These are phyloP conservation scores for Psittacula echo DNA, from an alignment of 2,797 vertebrate species.

Conservation along the genomic window DNA sequence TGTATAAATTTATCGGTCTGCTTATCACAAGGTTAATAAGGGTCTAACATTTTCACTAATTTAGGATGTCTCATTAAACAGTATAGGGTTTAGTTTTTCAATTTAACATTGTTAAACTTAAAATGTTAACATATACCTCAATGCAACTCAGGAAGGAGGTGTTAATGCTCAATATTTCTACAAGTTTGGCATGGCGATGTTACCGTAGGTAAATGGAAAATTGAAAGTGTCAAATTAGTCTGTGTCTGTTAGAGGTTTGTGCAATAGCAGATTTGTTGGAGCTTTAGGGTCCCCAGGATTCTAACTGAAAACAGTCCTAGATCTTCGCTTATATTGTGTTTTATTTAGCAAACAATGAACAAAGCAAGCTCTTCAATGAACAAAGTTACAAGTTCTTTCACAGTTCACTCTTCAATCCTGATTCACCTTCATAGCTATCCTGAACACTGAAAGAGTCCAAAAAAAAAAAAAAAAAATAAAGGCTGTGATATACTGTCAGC, in stretches of 20 bases:
- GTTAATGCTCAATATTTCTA: neutral
- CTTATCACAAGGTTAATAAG: neutral
- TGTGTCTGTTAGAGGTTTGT: neutral
- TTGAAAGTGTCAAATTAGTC: neutral
- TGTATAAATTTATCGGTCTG: neutral
- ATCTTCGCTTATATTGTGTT: neutral
- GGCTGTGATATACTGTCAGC: neutral
- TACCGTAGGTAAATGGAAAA: neutral
- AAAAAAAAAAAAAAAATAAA: neutral
- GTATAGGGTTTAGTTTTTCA: neutral
- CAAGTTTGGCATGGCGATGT: neutral
- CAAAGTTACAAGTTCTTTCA: neutral
- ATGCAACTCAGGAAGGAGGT: neutral
- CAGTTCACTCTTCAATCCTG: neutral
- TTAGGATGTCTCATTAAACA: neutral
- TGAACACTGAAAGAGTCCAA: neutral
- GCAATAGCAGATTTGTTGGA: neutral
- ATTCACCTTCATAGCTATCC: neutral
- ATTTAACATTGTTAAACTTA: neutral
- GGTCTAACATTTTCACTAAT: neutral
- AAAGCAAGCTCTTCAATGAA: neutral
- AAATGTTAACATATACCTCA: neutral
- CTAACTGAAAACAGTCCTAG: neutral
- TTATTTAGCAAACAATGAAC: neutral
- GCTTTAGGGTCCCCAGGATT: neutral